phyloP scores from a whole-genome alignment of 1,140 invertebrate genomes.

The Rhyacophila brunnea region DNA sequence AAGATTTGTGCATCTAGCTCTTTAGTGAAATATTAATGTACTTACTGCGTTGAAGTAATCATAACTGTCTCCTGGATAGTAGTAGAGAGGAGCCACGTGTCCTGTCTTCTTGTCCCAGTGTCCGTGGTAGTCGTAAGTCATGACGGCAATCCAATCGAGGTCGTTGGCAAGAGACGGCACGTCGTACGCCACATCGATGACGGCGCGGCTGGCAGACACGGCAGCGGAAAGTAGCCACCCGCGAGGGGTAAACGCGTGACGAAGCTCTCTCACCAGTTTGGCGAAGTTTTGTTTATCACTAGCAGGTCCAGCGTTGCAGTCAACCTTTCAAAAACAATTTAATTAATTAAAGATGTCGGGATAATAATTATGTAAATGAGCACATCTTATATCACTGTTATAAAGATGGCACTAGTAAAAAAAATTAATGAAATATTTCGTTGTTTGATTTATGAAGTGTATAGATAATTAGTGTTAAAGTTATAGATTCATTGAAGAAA shows the following conservation, averaged over 20 bases:
- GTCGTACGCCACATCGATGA: slow-evolving; percentile 80
- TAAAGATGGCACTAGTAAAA: too few relatives aligned
- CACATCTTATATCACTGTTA: too few relatives aligned
- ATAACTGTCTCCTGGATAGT: slow-evolving; percentile 67
- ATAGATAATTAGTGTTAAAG: too few relatives aligned
- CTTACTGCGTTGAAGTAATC: slow-evolving; percentile 57
- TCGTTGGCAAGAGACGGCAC: slow-evolving; percentile 66
- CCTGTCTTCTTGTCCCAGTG: slow-evolving; percentile 83
- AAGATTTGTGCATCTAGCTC: too few relatives aligned
- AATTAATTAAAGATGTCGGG: too few relatives aligned
- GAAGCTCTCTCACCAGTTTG: slow-evolving; percentile 68
- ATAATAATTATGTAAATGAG: too few relatives aligned
- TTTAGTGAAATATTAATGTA: too few relatives aligned
- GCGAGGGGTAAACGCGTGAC: slow-evolving; percentile 64
- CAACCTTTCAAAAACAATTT: too few relatives aligned
- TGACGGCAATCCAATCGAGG: slow-evolving; percentile 81
- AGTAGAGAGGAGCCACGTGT: slow-evolving; percentile 77
- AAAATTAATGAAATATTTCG: too few relatives aligned
- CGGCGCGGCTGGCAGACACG: slow-evolving; percentile 79
- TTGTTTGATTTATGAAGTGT: too few relatives aligned
- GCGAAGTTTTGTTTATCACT: slow-evolving; percentile 77
- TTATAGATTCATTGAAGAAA: too few relatives aligned
- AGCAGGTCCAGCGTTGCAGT: slow-evolving; percentile 63
- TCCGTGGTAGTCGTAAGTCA: slow-evolving; percentile 86
- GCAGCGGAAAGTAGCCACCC: slow-evolving; percentile 75